Evolutionary conservation across 37 sponge, comb jelly and placozoan genomes (phyloP), one percentile per base, ranked within the genome.

Genomic region (Chondrilla cf. caribensis): DNA sequence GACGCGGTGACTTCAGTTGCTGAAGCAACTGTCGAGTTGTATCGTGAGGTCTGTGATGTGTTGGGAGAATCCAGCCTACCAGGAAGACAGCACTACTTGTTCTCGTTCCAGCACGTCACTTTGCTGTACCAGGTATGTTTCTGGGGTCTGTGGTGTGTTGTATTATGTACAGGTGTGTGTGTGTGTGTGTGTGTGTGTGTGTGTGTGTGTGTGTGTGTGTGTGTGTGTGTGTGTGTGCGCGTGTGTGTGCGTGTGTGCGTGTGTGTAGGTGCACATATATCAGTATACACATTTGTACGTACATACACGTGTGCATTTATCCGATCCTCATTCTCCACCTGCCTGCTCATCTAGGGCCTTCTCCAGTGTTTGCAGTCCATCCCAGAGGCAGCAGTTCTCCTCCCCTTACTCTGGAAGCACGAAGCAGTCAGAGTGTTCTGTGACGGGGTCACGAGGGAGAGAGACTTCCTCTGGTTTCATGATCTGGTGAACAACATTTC

Each of bases 41-140:
- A 84, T 54, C 1, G n/a, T 19, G 37, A 7, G 15, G 86, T 91
- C 18, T 78, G 58, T 25, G 39, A 58, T 4, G n/a, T 60, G 3
- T 59, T 91, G 43, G 78, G 40, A 8, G 43, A 38, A 11, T 91
- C 92, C 7, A 60, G 70, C 67, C 79, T 85, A 65, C 88, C 92
- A 42, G 92, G 92, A 57, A 81, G 92, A 39, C 73, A 79, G 22
- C 92, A 91, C 72, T 91, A 91, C 76, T 38, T 87, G 58, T 91
- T 87, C 79, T 91, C 92, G 21, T 72, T 91, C 60, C 29, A 37
- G 0, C 64, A 85, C 5, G 43, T 91, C 17, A 83, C 76, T 29
- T 85, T 83, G 40, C 81, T 81, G 0, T 87, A 82, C 62, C 88
- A 87, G 80, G 92, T 91, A 40, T 54, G 37, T 24, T 22, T 19